Base-by-base conservation (phyloP, 2,113 vertebrate genomes). In the Hippolais icterina region DNA sequence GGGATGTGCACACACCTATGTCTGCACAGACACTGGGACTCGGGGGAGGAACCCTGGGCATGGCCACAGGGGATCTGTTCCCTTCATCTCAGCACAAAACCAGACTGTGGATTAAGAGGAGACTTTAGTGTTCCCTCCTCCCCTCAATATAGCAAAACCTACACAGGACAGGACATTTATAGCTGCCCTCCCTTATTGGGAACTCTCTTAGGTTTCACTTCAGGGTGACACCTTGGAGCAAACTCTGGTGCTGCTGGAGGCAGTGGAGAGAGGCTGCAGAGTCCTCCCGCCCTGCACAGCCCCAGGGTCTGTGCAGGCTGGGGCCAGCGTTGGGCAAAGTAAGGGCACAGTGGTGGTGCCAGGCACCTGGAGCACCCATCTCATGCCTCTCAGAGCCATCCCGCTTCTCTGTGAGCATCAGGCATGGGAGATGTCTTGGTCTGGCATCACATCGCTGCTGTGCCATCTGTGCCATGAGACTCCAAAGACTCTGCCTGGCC, bases 91-190 rank as follows among this genome's bases (percentile, higher is more conserved):
- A 88, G 92, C 83, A 84, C 39, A 83, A 93, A 93, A 77, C 25
- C 78, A 86, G 90, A 59, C 85, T 49, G 47, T 0, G 71, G 97
- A 95, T 97, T 96, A 96, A 72, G 81, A 87, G 64, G 25, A 94
- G 96, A 95, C 90, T 97, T 97, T 96, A 95, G 89, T 94, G 96
- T 97, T 90, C 94, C 81, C 71, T 90, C 46, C 29, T 66, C 21
- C 47, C 47, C 89, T 83, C 80, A 18, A 35, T 46, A 93, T 29
- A 94, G 93, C 1, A 0, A 81, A 87, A 64, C 61, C 87, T 70
- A 53, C 64, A 5, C 15, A 28, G 79, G 86, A 59, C 63, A 82
- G 89, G 94, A 91, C 84, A 83, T 91, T 92, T 90, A 95, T 91
- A 90, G 83, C 86, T 84, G 61, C 42, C 57, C 69, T 84, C 22